Conservation (phyloP, 2,113 vertebrate genomes). For the Gasterosteus nipponicus region DNA sequence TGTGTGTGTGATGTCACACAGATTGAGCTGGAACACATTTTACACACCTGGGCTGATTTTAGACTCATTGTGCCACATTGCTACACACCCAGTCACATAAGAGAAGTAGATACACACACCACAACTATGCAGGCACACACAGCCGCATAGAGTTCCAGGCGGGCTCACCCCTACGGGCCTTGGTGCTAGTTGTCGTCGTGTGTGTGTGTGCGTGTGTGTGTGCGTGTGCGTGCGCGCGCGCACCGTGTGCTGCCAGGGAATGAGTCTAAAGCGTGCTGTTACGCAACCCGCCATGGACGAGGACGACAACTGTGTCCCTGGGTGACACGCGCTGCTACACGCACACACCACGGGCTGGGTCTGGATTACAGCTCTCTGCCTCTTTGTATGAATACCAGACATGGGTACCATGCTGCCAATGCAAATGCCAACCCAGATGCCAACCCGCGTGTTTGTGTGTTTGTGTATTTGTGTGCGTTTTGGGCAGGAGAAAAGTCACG, state of each 20-base stretch:
- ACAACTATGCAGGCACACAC: constrained; percentile 23
- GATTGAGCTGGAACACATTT: constrained; percentile 48
- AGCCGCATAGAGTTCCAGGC: constrained; percentile 4
- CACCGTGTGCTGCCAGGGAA: constrained; percentile 50
- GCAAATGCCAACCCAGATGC: constrained; percentile 70
- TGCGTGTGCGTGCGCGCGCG: constrained; percentile 56
- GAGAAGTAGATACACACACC: constrained; percentile 30
- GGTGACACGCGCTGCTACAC: constrained; percentile 27
- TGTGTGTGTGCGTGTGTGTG: constrained; percentile 55
- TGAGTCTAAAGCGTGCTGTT: constrained; percentile 53
- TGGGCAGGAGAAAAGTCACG: constrained; percentile 40
- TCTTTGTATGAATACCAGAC: constrained; percentile 66
- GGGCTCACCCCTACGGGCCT: constrained; percentile 46
- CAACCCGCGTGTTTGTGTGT: constrained; percentile 38
- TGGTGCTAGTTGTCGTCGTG: constrained; percentile 54
- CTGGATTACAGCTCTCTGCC: constrained; percentile 70
- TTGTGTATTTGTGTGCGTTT: constrained; percentile 31
- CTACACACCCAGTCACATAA: constrained; percentile 48
- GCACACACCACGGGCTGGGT: constrained; percentile 49
- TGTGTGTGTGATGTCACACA: constrained; percentile 57
- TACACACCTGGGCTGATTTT: constrained; percentile 64
- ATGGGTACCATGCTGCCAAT: constrained; percentile 56
- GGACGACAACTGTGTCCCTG: constrained; percentile 41
- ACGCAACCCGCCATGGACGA: constrained; percentile 36
- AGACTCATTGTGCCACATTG: constrained; percentile 50